These are phyloP conservation scores for Holocentrus rufus DNA, from an alignment of 2,797 vertebrate species.

Conservation along the genomic window DNA sequence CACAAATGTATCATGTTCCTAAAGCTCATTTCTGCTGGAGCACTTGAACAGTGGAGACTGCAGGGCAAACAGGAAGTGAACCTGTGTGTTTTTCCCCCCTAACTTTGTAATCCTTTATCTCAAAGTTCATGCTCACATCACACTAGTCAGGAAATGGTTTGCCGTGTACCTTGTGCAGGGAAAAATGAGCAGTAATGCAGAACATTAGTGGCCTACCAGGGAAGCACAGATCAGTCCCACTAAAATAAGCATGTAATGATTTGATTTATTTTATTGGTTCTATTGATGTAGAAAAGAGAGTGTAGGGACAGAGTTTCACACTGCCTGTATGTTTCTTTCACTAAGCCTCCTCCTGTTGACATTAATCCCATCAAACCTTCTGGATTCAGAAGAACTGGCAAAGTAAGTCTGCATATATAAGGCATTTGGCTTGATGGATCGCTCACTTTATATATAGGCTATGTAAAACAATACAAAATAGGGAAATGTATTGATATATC, in stretches of 20 bases:
- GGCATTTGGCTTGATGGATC: not conserved
- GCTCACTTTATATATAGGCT: too few species aligned
- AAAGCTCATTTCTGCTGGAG: slow-evolving; percentile 12
- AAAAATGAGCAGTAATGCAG: not conserved
- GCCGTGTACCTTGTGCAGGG: too few species aligned
- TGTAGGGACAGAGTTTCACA: not conserved
- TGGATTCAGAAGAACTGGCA: not conserved
- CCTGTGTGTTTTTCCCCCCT: not conserved
- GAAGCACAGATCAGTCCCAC: too few species aligned
- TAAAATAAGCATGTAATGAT: too few species aligned
- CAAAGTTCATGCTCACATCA: not conserved
- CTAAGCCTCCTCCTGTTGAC: not conserved
- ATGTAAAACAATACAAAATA: too few species aligned
- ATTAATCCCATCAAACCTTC: not conserved
- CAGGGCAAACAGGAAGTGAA: not conserved
- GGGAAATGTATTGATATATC: too few species aligned
- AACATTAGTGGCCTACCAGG: not conserved
- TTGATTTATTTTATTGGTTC: not conserved
- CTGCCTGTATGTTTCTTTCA: not conserved
- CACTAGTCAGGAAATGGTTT: not conserved
- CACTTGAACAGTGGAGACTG: slow-evolving; percentile 8
- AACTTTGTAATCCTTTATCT: slow-evolving; percentile 5
- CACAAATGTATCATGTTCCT: slow-evolving; percentile 37
- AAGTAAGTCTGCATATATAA: not conserved
- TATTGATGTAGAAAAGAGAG: not conserved